Evolutionary conservation across 2,113 vertebrate species (phyloP), one percentile per base, ranked within the genome.

Genomic region (Oreotragus oreotragus): DNA sequence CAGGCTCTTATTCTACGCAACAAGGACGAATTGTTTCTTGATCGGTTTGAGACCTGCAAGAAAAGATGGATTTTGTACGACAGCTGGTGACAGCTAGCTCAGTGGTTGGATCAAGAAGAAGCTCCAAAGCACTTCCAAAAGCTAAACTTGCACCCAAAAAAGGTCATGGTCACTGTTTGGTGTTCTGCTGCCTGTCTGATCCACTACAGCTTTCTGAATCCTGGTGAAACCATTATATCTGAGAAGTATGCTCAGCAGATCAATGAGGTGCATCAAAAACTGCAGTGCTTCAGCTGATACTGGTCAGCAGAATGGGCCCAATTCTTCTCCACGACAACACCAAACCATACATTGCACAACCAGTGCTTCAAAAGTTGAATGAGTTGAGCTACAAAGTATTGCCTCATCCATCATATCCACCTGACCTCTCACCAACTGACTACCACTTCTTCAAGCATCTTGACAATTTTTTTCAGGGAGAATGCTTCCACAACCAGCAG

Each of bases 201-300:
- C 70, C 21, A 73, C 70, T 73, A 14, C 5, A 73, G 70, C 70
- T 73, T 39, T 73, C 70, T 73, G n/a, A 73, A 39, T 73, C 36
- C 36, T 73, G 11, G 21, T 43, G 36, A 27, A 73, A 73, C 36
- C 9, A 12, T 43, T 25, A 43, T 2, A 73, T 43, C 21, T 13
- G 70, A 73, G 70, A 25, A 39, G 36, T 25, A 43, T 73, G 36
- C 21, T 73, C 70, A 43, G 21, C 36, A 43, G 12, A 43, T 43
- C 0, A 1, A 3, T 39, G 66, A 39, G 10, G 11, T 39, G 66
- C 66, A 39, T 25, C 0, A 0, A 43, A 73, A 73, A 43, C 36
- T 73, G 21, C 70, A 73, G 23, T 39, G 70, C 70, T 43, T 43
- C 70, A 25, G 70, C 70, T 73, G 21, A 25, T 25, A 43, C 23